Evolutionary conservation across 2,113 vertebrate genomes (phyloP).

Genomic region (Chaetodon trifascialis): DNA sequence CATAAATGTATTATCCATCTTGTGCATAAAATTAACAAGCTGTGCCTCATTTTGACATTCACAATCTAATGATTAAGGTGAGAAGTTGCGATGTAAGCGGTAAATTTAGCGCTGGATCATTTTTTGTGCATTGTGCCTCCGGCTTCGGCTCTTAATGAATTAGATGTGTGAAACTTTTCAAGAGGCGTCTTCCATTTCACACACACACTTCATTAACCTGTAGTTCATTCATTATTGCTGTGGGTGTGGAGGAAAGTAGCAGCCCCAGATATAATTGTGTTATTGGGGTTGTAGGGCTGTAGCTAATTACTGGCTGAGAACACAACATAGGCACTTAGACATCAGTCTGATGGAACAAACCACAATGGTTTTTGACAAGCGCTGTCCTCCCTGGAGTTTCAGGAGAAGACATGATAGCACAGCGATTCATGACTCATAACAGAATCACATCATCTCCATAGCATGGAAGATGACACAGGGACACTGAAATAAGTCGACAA

Average conservation of each 20-base stretch:
- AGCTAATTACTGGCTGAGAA: slow-evolving; percentile 81
- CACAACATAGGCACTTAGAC: slow-evolving; percentile 74
- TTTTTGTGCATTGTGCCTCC: slow-evolving; percentile 46
- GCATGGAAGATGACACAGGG: slow-evolving; percentile 54
- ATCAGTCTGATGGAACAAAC: slow-evolving; percentile 76
- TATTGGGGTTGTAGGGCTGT: slow-evolving; percentile 71
- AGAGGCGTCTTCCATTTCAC: slow-evolving; percentile 66
- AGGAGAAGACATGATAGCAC: slow-evolving; percentile 65
- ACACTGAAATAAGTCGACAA: slow-evolving; percentile 61
- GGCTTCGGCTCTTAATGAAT: slow-evolving; percentile 69
- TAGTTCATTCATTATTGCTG: slow-evolving; percentile 77
- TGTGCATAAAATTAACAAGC: slow-evolving; percentile 65
- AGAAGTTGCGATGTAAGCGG: slow-evolving; percentile 58
- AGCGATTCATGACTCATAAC: slow-evolving; percentile 65
- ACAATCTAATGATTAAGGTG: slow-evolving; percentile 59
- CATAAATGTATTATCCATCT: slow-evolving; percentile 53
- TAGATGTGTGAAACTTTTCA: slow-evolving; percentile 69
- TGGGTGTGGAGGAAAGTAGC: slow-evolving; percentile 66
- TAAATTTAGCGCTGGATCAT: slow-evolving; percentile 48
- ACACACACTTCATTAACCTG: slow-evolving; percentile 80
- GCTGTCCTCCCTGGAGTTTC: slow-evolving; percentile 67
- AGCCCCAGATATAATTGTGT: slow-evolving; percentile 76
- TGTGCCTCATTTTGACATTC: slow-evolving; percentile 54
- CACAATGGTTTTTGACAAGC: slow-evolving; percentile 69
- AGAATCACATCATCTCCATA: slow-evolving; percentile 65